phyloP scores from a whole-genome alignment of 2,113 vertebrate genomes.

The Tyrannus savana region DNA sequence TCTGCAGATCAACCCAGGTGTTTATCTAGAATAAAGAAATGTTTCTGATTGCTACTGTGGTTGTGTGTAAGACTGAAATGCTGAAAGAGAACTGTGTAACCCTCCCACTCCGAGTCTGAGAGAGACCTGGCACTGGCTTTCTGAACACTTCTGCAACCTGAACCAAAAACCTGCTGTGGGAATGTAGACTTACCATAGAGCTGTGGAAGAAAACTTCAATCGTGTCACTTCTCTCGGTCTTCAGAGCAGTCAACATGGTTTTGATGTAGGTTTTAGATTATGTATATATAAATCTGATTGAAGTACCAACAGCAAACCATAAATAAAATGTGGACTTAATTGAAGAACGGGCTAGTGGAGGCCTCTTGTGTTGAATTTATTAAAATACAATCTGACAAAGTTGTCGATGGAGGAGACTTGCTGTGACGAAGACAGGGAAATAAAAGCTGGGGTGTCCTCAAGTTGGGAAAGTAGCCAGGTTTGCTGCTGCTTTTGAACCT shows the following conservation, averaged over 20 bases:
- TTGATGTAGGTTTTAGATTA: conserved; percentile 57
- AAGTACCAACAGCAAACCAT: conserved; percentile 55
- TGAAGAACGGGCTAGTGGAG: conserved; percentile 47
- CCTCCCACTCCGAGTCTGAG: neutral
- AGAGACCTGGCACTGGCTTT: conserved; percentile 1
- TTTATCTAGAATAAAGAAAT: neutral
- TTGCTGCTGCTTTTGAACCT: neutral
- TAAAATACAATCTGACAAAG: neutral
- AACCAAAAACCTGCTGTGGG: conserved; percentile 46
- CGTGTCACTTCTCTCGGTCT: conserved; percentile 41
- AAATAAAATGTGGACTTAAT: conserved; percentile 68
- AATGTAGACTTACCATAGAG: conserved; percentile 37
- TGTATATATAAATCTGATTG: conserved; percentile 48
- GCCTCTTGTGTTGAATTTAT: conserved; percentile 53
- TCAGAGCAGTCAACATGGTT: conserved; percentile 54
- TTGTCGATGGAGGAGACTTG: neutral
- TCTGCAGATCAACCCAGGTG: neutral
- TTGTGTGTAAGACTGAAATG: neutral
- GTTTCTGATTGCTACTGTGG: neutral
- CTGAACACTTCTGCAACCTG: conserved; percentile 25
- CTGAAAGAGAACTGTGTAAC: conserved; percentile 14
- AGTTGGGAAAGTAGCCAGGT: neutral
- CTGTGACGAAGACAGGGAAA: neutral
- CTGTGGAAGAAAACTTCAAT: conserved; percentile 27
- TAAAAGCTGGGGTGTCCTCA: neutral